Evolutionary conservation across 2,888 invertebrate genomes (phyloP), one percentile per base, ranked within the genome.

Genomic region (Synanthedon formicaeformis): DNA sequence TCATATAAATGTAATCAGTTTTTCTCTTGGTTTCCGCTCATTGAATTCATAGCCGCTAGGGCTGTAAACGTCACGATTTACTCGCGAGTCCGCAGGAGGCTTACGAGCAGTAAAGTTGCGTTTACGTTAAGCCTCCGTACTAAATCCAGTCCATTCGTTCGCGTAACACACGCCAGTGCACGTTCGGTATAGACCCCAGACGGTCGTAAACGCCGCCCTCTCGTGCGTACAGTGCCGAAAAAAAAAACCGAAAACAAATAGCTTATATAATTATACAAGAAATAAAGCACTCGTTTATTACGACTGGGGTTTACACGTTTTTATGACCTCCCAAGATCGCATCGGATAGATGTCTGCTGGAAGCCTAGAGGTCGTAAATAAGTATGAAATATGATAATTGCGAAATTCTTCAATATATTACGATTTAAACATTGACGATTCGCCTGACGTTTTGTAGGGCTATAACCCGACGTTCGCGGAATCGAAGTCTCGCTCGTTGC

Each of bases 351-450:
- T 71, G 83, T 82, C 83, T 71, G 76, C 70, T 73, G 73, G 71
- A 61, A 71, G 78, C 81, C 83, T 87, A 87, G 86, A 78, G 80
- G 72, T 86, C 87, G 85, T 87, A 87, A 87, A 87, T 80, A 82
- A 74, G 74, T 80, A 81, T 86, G 86, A 87, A 86, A 83, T 87
- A 87, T 87, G 86, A 86, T 87, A 86, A 87, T 87, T 87, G 85
- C 85, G 69, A 85, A 86, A 86, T 85, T 86, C 86, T 86, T 80
- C 80, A 83, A 85, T 86, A 86, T 85, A 86, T 86, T 84, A 83
- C 83, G 81, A 84, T 85, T 85, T 82, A 77, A 84, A 78, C 83
- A 85, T 85, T 85, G 85, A 86, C 81, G 86, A 85, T 83, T 78
- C 81, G 71, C 64, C 72, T 76, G 86, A 81, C 82, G 84, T 82